A percentile compares a stretch with the other conserved stretches of the same genome.
Evolutionary conservation across 2,888 invertebrate genomes (phyloP).

Genomic region (Plebejus melissa): DNA sequence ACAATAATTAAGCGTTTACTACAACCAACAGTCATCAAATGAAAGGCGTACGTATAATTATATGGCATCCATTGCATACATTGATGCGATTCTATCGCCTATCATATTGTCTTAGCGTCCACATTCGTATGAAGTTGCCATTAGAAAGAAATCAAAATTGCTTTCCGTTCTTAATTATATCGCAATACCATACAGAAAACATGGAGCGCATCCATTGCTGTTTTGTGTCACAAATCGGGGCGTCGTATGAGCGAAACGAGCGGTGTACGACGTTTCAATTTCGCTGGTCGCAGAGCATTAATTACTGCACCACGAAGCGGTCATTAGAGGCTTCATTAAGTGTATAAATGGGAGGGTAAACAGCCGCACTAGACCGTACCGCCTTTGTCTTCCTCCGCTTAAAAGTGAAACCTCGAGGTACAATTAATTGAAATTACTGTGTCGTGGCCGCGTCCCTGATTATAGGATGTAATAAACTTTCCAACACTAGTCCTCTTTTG

Average conservation of each 20-base stretch:
- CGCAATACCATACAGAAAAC: conserved; percentile 7
- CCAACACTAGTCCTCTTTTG: conserved; percentile 19
- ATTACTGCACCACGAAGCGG: conserved; percentile 58
- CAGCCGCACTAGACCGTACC: conserved; percentile 53
- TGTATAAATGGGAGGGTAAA: conserved; percentile 63
- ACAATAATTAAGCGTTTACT: conserved; percentile 62
- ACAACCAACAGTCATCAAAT: conserved; percentile 57
- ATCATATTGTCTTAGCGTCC: neutral
- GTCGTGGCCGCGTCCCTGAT: conserved; percentile 28
- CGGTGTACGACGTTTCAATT: conserved; percentile 30
- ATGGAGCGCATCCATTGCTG: conserved; percentile 24
- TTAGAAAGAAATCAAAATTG: conserved; percentile 21
- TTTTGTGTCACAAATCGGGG: neutral
- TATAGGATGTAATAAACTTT: conserved; percentile 27
- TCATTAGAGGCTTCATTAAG: conserved; percentile 63
- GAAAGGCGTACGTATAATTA: conserved; percentile 46
- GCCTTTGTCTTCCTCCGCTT: conserved; percentile 46
- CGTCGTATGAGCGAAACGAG: conserved; percentile 16
- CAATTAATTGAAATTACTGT: conserved; percentile 46
- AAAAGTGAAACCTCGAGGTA: conserved; percentile 51
- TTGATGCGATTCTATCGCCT: neutral
- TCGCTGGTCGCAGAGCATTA: conserved; percentile 48
- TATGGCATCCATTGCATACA: conserved; percentile 8
- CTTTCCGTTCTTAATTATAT: conserved; percentile 16
- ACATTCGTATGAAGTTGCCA: neutral